Percentiles rank a stretch among this genome's conserved stretches.
Conservation (phyloP, 2,888 invertebrate genomes). For the Cheilosia impressa region DNA sequence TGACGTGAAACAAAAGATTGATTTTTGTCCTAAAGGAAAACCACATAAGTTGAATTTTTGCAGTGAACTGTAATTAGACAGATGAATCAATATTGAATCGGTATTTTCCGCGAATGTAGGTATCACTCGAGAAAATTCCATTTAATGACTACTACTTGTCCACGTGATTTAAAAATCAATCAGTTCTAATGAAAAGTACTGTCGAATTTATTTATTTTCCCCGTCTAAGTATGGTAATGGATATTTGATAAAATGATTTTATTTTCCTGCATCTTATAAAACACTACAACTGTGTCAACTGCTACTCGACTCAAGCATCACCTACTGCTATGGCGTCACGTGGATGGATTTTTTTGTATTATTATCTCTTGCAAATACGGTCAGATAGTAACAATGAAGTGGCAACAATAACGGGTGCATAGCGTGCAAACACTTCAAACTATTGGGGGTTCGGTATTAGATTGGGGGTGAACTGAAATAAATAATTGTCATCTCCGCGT, state of each 20-base stretch:
- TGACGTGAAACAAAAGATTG: too few relatives aligned
- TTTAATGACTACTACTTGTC: slow-evolving; percentile 10
- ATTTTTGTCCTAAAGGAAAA: too few relatives aligned
- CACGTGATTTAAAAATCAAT: slow-evolving; percentile 39
- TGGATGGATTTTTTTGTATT: too few relatives aligned
- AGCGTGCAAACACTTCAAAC: too few relatives aligned
- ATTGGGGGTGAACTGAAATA: slow-evolving; percentile 7
- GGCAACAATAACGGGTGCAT: neutral
- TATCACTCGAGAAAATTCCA: slow-evolving; percentile 15
- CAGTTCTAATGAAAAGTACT: slow-evolving; percentile 32
- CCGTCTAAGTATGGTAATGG: neutral
- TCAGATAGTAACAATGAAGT: neutral
- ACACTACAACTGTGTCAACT: slow-evolving; percentile 32
- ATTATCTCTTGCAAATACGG: too few relatives aligned
- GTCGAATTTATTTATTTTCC: slow-evolving; percentile 3
- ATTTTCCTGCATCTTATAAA: neutral
- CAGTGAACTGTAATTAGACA: too few relatives aligned
- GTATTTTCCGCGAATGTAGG: neutral
- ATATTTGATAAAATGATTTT: slow-evolving; percentile 10
- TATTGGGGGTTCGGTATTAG: neutral
- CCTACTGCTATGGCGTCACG: neutral
- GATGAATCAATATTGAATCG: neutral
- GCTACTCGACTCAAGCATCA: slow-evolving; percentile 24
- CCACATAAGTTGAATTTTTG: neutral
- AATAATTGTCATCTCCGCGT: neutral